Conservation (phyloP, 2,888 invertebrate species). For the Nebria brevicollis region DNA sequence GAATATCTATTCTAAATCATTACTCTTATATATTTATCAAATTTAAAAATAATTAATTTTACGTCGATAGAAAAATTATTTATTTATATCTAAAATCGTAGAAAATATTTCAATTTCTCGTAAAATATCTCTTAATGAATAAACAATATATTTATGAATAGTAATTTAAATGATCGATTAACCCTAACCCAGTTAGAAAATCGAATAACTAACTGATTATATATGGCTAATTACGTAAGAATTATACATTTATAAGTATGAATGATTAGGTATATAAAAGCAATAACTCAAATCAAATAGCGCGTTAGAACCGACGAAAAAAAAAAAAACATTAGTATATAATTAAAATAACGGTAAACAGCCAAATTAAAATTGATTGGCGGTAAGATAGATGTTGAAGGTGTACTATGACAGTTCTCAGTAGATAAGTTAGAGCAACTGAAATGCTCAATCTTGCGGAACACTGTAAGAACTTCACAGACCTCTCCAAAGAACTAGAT, state of each 20-base stretch:
- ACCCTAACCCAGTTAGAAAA: no score
- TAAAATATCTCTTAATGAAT: no score
- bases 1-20: no score
- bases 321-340: conserved; percentile 26
- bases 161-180: no score
- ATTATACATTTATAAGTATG: neutral
- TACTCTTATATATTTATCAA: no score
- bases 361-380: conserved; percentile 41
- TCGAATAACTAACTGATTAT: neutral
- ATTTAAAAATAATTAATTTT: no score
- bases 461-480: conserved; percentile 20
- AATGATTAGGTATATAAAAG: neutral
- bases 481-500: neutral
- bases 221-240: neutral
- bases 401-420: conserved; percentile 44
- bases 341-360: conserved; percentile 42
- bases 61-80: no score
- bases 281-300: conserved; percentile 27
- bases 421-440: conserved; percentile 34
- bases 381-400: conserved; percentile 33
- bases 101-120: no score
- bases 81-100: no score
- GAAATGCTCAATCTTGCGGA: conserved; percentile 39
- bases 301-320: neutral
- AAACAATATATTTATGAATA: no score